Evolutionary conservation across 2,113 vertebrate species (phyloP).

Genomic region (Bos taurus): DNA sequence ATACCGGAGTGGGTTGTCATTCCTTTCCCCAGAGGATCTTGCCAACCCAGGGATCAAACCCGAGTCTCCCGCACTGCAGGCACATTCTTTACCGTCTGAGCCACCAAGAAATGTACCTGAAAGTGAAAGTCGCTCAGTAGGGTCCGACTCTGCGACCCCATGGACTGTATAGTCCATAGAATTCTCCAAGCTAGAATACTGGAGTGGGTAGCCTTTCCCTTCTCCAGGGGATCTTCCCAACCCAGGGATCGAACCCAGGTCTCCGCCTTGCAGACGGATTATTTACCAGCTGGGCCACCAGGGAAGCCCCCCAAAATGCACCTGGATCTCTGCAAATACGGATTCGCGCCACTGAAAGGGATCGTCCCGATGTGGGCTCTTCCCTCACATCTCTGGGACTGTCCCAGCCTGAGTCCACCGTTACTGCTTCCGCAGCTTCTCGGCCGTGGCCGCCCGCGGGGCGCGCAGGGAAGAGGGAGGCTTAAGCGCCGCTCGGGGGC

Average conservation of each 20-base stretch:
- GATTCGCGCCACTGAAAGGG: background rate
- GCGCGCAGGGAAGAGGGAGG: no score
- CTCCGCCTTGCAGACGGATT: background rate
- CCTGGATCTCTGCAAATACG: background rate
- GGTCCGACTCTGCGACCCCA: background rate
- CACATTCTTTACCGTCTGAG: background rate
- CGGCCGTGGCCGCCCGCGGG: no score
- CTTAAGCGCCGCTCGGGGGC: rapidly evolving
- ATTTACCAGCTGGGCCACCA: background rate
- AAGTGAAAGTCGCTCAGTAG: background rate
- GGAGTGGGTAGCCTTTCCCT: background rate
- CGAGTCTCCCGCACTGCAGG: background rate
- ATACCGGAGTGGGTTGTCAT: background rate
- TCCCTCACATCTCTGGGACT: background rate
- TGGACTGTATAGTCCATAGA: background rate
- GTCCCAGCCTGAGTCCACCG: background rate
- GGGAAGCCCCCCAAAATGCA: background rate
- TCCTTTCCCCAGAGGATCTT: background rate
- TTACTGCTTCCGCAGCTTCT: background rate
- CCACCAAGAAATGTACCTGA: background rate
- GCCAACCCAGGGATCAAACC: background rate
- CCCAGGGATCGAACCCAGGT: background rate
- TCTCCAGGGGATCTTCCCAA: background rate
- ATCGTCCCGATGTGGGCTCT: background rate
- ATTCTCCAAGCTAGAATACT: background rate